phyloP scores from a whole-genome alignment of 2,113 vertebrate genomes.

The Rhinolophus sinicus region DNA sequence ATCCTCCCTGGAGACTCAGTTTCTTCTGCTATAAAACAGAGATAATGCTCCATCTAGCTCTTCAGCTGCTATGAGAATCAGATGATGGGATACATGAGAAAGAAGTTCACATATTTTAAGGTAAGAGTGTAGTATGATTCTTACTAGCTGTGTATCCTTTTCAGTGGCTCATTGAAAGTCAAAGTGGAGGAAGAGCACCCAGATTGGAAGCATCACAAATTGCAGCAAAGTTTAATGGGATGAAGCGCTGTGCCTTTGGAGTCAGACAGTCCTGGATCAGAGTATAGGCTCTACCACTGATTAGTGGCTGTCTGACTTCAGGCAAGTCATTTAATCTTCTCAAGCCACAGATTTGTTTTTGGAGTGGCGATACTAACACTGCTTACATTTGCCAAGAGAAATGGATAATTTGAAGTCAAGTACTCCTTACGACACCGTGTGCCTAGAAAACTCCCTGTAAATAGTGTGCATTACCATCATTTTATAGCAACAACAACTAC shows the following conservation, averaged over 20 bases:
- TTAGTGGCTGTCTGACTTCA: not conserved
- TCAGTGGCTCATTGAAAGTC: not conserved
- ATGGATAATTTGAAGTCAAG: not conserved
- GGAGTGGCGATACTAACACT: not conserved
- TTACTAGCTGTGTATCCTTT: not conserved
- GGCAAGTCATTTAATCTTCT: not conserved
- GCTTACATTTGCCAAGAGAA: not conserved
- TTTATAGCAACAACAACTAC: not conserved
- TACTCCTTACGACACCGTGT: not conserved
- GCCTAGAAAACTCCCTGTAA: not conserved
- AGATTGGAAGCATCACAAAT: not conserved
- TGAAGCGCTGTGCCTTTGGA: not conserved
- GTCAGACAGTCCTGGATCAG: not conserved
- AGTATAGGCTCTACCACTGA: not conserved
- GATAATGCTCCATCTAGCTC: not conserved
- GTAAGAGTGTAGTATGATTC: not conserved
- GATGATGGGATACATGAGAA: not conserved
- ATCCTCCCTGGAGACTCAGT: not conserved
- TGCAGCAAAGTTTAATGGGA: not conserved
- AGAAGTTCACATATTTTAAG: not conserved
- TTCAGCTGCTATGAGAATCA: not conserved
- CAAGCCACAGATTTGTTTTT: not conserved
- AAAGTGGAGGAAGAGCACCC: not conserved
- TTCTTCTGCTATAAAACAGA: slow-evolving; percentile 10
- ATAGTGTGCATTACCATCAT: not conserved